Evolutionary conservation across 2,888 invertebrate genomes (phyloP).

Genomic region (Listrodromus nycthemerus): DNA sequence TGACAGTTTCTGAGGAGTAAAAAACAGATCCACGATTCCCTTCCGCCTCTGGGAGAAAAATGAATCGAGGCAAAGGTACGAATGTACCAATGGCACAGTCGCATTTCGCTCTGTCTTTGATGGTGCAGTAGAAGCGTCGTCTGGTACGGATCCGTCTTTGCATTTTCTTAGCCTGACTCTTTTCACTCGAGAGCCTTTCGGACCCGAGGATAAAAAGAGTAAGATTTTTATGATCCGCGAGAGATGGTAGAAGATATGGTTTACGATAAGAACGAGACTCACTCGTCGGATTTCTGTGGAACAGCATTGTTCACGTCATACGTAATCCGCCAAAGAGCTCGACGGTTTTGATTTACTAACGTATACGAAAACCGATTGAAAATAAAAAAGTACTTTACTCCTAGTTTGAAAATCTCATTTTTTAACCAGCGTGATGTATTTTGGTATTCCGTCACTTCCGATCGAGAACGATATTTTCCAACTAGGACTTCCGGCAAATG

Average conservation of each 20-base stretch:
- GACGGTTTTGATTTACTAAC: neutral
- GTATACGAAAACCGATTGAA: constrained; percentile 1
- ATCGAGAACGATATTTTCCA: no score
- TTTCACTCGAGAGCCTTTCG: constrained; percentile 2
- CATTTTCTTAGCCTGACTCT: neutral
- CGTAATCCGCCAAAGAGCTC: constrained; percentile 33
- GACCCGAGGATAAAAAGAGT: neutral
- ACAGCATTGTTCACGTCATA: constrained; percentile 37
- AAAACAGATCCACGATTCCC: neutral
- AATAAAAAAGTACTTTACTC: constrained; percentile 4
- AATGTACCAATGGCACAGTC: neutral
- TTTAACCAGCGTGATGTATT: neutral
- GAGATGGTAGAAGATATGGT: constrained; percentile 8
- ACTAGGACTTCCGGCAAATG: no score
- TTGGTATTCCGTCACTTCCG: no score
- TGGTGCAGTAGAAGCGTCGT: neutral
- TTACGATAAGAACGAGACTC: constrained; percentile 5
- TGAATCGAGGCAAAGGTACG: neutral
- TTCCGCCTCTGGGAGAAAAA: neutral
- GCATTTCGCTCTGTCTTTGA: neutral
- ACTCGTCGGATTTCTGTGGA: constrained; percentile 21
- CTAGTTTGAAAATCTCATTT: neutral
- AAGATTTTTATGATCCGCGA: constrained; percentile 11
- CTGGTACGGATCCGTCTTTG: neutral
- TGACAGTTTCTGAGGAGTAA: neutral